Percentiles rank a stretch among this genome's conserved stretches.
Conservation (phyloP, 2,797 vertebrate genomes). For the Clarias pachynema region DNA sequence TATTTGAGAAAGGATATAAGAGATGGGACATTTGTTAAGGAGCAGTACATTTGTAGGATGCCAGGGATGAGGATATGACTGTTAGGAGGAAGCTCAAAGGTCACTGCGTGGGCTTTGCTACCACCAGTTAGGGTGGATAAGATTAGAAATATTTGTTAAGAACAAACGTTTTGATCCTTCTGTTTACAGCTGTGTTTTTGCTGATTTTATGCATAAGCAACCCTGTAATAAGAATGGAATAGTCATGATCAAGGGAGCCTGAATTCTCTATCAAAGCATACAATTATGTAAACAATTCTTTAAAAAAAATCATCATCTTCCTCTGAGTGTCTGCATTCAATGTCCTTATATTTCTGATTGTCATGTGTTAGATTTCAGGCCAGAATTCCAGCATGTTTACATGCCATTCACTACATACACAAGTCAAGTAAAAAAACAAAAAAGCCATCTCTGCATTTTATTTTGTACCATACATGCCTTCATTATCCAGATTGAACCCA, state of each 20-base stretch:
- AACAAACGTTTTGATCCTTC: conserved; percentile 55
- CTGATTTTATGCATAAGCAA: conserved; percentile 47
- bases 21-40: conserved; percentile 35
- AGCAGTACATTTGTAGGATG: conserved; percentile 23
- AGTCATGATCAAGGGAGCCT: conserved; percentile 17
- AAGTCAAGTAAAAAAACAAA: background rate
- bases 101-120: conserved; percentile 32
- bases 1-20: conserved; percentile 42
- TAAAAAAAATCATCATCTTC: conserved; percentile 11
- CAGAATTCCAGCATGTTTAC: conserved; percentile 32
- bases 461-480: conserved; percentile 26
- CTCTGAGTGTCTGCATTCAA: conserved; percentile 38
- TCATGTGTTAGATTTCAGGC: conserved; percentile 13
- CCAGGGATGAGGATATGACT: conserved; percentile 29
- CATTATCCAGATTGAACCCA: background rate
- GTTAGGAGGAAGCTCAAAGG: conserved; percentile 36
- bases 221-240: conserved; percentile 60
- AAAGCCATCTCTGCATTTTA: conserved; percentile 8
- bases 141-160: conserved; percentile 34
- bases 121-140: conserved; percentile 14
- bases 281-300: conserved; percentile 28
- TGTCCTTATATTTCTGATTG: conserved; percentile 20
- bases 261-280: conserved; percentile 34
- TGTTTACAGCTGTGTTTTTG: conserved; percentile 60
- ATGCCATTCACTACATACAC: conserved; percentile 20